phyloP scores from a whole-genome alignment of 2,113 vertebrate species.

The Ardeotis arabs region DNA sequence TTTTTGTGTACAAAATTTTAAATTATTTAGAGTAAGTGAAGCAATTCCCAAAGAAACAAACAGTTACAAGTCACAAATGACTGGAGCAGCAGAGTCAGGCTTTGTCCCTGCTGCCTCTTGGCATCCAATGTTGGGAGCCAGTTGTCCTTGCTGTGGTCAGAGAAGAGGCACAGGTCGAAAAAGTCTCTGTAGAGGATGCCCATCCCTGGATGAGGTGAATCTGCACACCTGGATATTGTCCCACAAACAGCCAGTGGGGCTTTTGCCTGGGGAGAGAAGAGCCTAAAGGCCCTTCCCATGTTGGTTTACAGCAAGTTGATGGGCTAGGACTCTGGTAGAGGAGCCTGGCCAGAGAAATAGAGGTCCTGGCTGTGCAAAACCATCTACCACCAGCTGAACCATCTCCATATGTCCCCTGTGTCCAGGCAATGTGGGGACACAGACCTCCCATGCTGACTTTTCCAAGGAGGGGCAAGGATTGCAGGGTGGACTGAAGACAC shows the following conservation, averaged over 20 bases:
- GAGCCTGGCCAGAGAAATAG: background rate
- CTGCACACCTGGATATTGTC: background rate
- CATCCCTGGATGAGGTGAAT: background rate
- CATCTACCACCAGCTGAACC: background rate
- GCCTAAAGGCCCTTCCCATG: background rate
- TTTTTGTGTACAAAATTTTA: slow-evolving; percentile 60
- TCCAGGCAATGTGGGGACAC: background rate
- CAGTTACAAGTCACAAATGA: background rate
- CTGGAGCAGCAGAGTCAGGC: background rate
- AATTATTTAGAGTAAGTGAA: slow-evolving; percentile 55
- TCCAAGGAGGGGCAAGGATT: background rate
- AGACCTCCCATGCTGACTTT: background rate
- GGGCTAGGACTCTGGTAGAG: background rate
- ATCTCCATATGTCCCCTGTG: fast-evolving
- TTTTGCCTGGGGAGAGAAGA: background rate
- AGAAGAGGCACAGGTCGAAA: background rate
- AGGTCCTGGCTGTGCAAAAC: background rate
- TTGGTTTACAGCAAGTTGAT: background rate
- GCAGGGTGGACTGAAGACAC: background rate
- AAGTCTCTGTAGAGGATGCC: no score
- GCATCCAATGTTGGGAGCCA: background rate
- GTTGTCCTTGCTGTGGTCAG: background rate
- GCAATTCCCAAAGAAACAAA: slow-evolving; percentile 59
- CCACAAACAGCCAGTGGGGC: background rate
- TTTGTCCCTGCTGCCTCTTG: background rate